Conservation (phyloP, 2,888 invertebrate species). For the Cephus pulcher region DNA sequence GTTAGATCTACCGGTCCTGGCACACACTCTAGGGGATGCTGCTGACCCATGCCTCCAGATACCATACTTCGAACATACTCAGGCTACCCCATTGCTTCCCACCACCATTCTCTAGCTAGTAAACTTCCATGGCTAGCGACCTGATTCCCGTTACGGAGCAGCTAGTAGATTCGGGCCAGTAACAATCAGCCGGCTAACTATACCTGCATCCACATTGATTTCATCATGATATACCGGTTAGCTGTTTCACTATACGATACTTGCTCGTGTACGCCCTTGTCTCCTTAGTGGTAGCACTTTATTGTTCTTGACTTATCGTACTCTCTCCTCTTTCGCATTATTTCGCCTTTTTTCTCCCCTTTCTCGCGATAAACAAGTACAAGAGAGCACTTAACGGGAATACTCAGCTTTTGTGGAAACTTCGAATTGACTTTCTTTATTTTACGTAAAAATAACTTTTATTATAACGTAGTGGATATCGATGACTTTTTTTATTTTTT, state of each 20-base stretch:
- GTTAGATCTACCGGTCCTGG: conserved; percentile 45
- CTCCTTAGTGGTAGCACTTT: neutral
- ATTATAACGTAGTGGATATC: neutral
- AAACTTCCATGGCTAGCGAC: neutral
- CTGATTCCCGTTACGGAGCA: neutral
- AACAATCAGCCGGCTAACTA: neutral
- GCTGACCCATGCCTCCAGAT: conserved; percentile 8
- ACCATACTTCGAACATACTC: neutral
- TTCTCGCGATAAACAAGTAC: neutral
- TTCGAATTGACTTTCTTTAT: neutral
- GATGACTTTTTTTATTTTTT: neutral
- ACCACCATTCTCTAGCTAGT: neutral
- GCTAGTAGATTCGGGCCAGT: neutral
- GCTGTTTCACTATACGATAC: neutral
- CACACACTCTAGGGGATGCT: conserved; percentile 48
- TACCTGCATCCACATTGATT: neutral
- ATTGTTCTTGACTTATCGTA: neutral
- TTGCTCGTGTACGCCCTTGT: neutral
- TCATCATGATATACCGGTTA: neutral
- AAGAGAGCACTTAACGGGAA: neutral
- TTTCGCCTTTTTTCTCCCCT: neutral
- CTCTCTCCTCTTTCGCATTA: neutral
- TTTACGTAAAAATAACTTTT: neutral
- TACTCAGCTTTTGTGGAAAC: neutral
- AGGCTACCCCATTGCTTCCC: neutral